Conservation (phyloP, 1,140 invertebrate species). For the Mya arenaria region DNA sequence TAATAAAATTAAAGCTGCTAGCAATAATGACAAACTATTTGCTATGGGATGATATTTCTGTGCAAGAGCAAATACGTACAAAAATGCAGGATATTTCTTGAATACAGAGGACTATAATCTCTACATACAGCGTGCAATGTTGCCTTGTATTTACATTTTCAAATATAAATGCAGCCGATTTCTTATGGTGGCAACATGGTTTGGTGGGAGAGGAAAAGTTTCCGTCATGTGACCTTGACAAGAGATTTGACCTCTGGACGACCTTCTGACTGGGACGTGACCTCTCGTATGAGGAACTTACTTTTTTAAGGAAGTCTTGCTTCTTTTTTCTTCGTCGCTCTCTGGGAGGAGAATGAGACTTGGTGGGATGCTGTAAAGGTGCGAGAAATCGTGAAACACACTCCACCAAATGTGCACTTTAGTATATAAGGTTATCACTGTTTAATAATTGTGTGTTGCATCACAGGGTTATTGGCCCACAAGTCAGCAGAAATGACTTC, state of each 20-base stretch:
- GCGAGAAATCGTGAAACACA: too few species aligned
- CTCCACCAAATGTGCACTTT: too few species aligned
- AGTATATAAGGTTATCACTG: too few species aligned
- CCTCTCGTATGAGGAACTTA: conserved; percentile 46
- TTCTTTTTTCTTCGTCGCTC: conserved; percentile 48
- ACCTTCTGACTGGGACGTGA: background rate
- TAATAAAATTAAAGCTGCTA: too few species aligned
- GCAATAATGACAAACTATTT: too few species aligned
- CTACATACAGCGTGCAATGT: background rate
- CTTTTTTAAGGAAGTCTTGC: conserved; percentile 34
- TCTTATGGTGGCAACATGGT: conserved; percentile 6
- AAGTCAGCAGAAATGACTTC: too few species aligned
- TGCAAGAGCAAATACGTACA: too few species aligned
- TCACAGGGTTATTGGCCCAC: too few species aligned
- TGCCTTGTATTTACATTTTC: conserved; percentile 44
- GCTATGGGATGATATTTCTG: too few species aligned
- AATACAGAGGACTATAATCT: background rate
- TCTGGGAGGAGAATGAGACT: conserved; percentile 33
- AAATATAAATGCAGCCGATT: conserved; percentile 47
- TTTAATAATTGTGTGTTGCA: too few species aligned
- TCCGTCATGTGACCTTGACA: background rate
- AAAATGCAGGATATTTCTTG: background rate
- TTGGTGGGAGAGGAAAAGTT: conserved; percentile 3
- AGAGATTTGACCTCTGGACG: background rate
- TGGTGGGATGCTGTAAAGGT: background rate